Percentiles rank a stretch among this genome's conserved stretches.
Evolutionary conservation across 2,113 vertebrate species (phyloP).

Genomic region (Ahaetulla prasina): DNA sequence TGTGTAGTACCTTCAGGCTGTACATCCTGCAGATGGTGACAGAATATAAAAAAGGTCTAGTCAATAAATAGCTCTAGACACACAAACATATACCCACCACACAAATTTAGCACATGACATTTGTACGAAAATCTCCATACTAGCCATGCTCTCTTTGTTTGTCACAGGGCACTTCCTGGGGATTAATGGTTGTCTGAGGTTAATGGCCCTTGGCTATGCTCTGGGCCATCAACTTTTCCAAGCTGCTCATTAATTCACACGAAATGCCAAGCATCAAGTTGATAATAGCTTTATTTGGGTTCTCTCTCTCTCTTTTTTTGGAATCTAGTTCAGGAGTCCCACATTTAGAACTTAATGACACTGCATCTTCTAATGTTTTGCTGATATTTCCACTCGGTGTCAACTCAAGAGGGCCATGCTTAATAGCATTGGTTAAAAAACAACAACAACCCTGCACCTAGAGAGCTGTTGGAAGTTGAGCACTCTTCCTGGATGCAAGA

Average conservation of each 20-base stretch:
- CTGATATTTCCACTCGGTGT: constrained; percentile 42
- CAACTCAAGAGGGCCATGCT: constrained; percentile 3
- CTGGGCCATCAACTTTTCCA: constrained; percentile 50
- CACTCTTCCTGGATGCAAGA: background rate
- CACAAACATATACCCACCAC: constrained; percentile 1
- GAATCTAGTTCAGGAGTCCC: constrained; percentile 48
- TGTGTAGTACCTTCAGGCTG: background rate
- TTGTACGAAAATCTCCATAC: background rate
- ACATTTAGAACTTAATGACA: constrained; percentile 12
- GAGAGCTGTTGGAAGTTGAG: background rate
- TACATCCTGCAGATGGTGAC: background rate
- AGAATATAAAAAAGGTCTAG: background rate
- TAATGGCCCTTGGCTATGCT: constrained; percentile 50
- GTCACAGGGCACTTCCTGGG: constrained; percentile 51
- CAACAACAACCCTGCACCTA: too few relatives aligned
- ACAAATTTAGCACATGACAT: constrained; percentile 27
- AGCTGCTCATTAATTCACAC: constrained; percentile 61
- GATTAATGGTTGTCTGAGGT: constrained; percentile 56
- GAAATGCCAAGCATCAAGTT: constrained; percentile 56
- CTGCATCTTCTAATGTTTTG: constrained; percentile 34
- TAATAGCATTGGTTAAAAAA: constrained; percentile 32
- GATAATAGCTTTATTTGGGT: constrained; percentile 57
- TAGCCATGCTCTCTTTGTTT: constrained; percentile 36
- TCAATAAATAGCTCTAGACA: background rate
- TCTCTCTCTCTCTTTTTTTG: constrained; percentile 12